Conservation (phyloP, 2,797 vertebrate genomes). For the Anguilla marmorata region DNA sequence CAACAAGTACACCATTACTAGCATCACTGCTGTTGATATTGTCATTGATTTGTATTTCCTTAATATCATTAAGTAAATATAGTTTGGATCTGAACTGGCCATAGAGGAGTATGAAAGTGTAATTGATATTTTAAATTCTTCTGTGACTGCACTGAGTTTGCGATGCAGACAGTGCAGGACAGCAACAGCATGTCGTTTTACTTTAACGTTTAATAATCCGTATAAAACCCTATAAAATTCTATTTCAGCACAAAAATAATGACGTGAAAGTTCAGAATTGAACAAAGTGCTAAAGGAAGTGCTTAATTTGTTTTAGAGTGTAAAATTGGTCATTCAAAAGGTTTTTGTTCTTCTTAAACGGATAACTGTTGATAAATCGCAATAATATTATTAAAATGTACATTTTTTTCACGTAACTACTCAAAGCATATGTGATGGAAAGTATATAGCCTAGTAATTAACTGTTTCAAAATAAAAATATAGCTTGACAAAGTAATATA, state of each 20-base stretch:
- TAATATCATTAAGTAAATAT: neutral
- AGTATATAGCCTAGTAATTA: neutral
- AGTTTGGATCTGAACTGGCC: neutral
- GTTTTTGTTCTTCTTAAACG: neutral
- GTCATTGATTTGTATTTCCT: neutral
- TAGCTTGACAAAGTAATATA: neutral
- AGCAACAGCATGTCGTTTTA: neutral
- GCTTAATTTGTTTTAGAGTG: conserved; percentile 39
- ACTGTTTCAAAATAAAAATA: neutral
- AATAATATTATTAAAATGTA: neutral
- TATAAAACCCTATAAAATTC: neutral
- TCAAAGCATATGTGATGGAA: neutral
- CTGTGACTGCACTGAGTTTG: neutral
- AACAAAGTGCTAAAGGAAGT: conserved; percentile 56
- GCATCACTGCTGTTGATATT: neutral
- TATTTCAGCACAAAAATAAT: neutral
- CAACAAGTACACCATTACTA: neutral
- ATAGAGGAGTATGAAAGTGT: neutral
- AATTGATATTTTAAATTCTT: neutral
- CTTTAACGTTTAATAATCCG: conserved; percentile 3
- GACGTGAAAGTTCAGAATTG: neutral
- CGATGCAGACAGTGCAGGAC: neutral
- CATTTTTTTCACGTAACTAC: neutral
- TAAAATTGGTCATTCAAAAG: neutral
- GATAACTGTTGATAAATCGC: neutral